Percentiles rank a stretch among this genome's conserved stretches.
Conservation (phyloP, 2,113 vertebrate species). For the Rhinolophus sinicus region DNA sequence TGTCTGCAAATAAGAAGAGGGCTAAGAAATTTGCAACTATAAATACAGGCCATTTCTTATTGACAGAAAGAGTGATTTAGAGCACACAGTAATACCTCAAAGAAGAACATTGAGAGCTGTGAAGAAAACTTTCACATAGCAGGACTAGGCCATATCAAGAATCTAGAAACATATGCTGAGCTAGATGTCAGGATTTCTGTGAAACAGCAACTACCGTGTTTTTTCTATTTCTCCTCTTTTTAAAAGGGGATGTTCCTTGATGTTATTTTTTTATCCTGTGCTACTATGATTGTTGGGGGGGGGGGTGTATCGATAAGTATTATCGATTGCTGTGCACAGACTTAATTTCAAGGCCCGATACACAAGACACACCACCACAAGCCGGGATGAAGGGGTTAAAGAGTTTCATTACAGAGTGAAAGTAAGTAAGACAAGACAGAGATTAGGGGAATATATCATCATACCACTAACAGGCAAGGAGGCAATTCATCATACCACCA, state of each 20-base stretch:
- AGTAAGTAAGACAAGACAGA: too few species aligned
- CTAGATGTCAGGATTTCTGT: neutral
- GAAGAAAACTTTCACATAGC: neutral
- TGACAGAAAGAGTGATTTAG: neutral
- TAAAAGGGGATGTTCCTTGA: neutral
- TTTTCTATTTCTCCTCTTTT: neutral
- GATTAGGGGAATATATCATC: too few species aligned
- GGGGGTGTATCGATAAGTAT: too few species aligned
- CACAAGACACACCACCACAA: too few species aligned
- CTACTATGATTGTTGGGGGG: too few species aligned
- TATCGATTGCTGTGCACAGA: too few species aligned
- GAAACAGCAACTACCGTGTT: neutral
- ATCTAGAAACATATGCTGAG: neutral
- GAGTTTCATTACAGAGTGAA: too few species aligned
- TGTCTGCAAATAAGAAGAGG: neutral
- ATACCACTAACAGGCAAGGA: too few species aligned
- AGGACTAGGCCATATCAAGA: neutral
- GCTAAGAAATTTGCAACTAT: neutral
- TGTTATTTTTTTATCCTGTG: neutral
- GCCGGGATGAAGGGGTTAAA: too few species aligned
- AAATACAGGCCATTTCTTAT: neutral
- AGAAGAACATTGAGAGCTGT: neutral
- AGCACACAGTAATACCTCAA: neutral
- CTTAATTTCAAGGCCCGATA: too few species aligned
- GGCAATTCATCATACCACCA: too few species aligned